A percentile compares a stretch with the other conserved stretches of the same genome.
Conservation (phyloP, 2,888 invertebrate genomes). For the Drosophila falleni region DNA sequence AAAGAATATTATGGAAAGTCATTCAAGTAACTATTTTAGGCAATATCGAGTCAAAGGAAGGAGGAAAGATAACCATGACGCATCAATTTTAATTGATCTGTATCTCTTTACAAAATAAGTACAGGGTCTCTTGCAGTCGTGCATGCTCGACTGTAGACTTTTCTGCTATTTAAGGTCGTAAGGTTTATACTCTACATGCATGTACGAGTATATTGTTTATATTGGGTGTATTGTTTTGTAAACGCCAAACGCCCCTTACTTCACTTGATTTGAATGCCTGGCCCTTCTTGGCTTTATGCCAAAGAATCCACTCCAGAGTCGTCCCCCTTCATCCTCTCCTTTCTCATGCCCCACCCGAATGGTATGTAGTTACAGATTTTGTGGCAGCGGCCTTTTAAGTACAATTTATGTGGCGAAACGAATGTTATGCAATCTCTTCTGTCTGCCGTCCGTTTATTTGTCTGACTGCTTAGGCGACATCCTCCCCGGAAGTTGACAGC, state of each 20-base stretch:
- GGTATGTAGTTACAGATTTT: conserved; percentile 57
- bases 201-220: not conserved
- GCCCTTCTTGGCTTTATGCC: conserved; percentile 32
- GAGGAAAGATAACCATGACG: not conserved
- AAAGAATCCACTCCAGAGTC: conserved; percentile 1
- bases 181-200: conserved; percentile 6
- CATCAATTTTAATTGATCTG: too few species aligned
- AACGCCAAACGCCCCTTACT: conserved; percentile 1
- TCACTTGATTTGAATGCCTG: conserved; percentile 44
- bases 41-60: too few species aligned
- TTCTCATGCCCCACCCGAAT: not conserved
- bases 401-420: conserved; percentile 83
- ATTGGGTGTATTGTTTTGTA: conserved; percentile 17
- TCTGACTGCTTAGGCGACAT: conserved; percentile 75
- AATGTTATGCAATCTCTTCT: conserved; percentile 73
- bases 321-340: not conserved
- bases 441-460: conserved; percentile 69
- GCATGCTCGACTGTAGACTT: not conserved
- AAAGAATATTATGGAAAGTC: not conserved
- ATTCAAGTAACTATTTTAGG: not conserved
- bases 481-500: conserved; percentile 82
- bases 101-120: not conserved
- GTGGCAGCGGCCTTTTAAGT: conserved; percentile 80
- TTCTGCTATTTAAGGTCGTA: not conserved
- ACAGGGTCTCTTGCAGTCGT: not conserved